Percentiles rank a stretch among this genome's conserved stretches.
phyloP scores from a whole-genome alignment of 2,888 invertebrate species.

The Agrochola lychnidis region DNA sequence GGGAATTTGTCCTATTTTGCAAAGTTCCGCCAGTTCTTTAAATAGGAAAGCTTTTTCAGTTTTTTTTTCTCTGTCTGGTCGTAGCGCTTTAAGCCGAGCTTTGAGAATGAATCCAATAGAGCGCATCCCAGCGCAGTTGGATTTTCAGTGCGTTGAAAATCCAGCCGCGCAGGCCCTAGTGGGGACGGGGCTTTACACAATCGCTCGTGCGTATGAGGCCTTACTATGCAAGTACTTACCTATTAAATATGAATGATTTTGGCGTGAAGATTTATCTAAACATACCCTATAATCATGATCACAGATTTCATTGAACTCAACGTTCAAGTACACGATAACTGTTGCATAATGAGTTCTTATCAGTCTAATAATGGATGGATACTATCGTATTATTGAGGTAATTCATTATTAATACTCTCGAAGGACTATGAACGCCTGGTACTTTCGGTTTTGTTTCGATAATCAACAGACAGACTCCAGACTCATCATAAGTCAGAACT shows the following conservation, averaged over 20 bases:
- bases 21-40: no score
- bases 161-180: no score
- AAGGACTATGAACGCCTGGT: constrained; percentile 15
- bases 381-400: constrained; percentile 11
- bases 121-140: no score
- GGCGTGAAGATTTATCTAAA: background rate
- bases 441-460: constrained; percentile 1
- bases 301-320: constrained; percentile 44
- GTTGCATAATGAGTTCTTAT: constrained; percentile 41
- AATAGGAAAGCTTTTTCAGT: no score
- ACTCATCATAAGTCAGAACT: background rate
- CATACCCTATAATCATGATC: background rate
- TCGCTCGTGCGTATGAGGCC: background rate
- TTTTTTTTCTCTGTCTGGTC: no score
- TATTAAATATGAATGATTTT: background rate
- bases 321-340: constrained; percentile 26
- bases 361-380: constrained; percentile 16
- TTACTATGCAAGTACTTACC: no score
- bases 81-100: no score
- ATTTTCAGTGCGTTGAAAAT: background rate
- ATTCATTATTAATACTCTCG: constrained; percentile 7
- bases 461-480: background rate
- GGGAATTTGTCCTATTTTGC: no score
- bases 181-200: no score
- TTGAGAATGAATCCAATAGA: no score